Base-by-base conservation (phyloP, 2,888 invertebrate genomes). In the Crossocerus cetratus region DNA sequence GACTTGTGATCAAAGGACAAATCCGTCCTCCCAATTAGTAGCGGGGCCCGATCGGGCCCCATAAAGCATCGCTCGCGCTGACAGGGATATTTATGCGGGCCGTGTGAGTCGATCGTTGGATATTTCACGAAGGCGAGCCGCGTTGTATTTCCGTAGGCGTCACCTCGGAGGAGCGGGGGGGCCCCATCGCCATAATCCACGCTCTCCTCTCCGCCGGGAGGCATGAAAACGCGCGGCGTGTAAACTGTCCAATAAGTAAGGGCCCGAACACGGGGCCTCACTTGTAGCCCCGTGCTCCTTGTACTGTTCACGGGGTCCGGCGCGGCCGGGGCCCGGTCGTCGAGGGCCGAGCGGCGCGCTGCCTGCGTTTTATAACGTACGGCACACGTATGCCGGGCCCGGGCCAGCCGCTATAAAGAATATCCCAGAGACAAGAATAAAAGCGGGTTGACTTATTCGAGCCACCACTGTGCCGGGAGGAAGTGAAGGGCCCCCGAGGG, bases 171-270 rank as follows among this genome's bases (percentile, higher is more conserved):
- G 53, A n/a, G 3, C 53, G 32, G 4, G n/a, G 32, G 4, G n/a
- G 14, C 16, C 49, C 49, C 16, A 4, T 16, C 49, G 49, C 49
- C 49, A 62, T 57, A 58, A 65, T 32, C 32, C 22, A 11, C 65
- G 20, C 43, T 13, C 32, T 32, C 8, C 32, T 32, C 32, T 32
- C 18, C 49, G 54, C 22, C 56, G 64, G 18, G 44, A 53, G 69
- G 62, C 67, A 74, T 62, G 74, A 69, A 74, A 81, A 74, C 65
- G 63, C 74, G 72, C 82, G 74, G 84, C 84, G 87, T 89, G 88
- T 89, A 89, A 89, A 87, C 87, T 87, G 87, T 89, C 89, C 86
- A 89, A 88, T 89, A 89, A 89, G 88, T 89, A 89, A 89, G 83
- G 83, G 68, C 83, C 83, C 74, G 85, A 87, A 87, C 85, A 87